Evolutionary conservation across 2,888 invertebrate species (phyloP), one percentile per base, ranked within the genome.

Genomic region (Chloroclystis v-ata): DNA sequence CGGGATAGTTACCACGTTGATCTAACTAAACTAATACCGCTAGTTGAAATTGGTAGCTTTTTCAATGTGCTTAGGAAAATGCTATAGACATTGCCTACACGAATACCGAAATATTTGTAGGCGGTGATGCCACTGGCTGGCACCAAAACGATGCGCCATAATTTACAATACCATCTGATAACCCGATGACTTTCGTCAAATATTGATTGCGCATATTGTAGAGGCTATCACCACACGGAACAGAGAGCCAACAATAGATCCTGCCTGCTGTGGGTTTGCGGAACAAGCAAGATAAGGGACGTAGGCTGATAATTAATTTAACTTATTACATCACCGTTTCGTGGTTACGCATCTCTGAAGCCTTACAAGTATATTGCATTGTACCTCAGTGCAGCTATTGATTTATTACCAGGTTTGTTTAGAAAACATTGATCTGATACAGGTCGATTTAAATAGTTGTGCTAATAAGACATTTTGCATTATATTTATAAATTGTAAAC

Each of bases 141-240:
- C 61, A 83, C 82, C 73, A 65, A 62, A 63, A 63, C 65, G 65
- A 65, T 65, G 64, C 65, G 66, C 66, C 67, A 69, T 72, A 69
- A 72, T 69, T 75, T 65, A 75, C 72, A 72, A 72, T 74, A 68
- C 72, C 76, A 77, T 78, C 78, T 64, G 75, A 77, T 78, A 76
- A 75, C 63, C 50, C 64, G 66, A 62, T 61, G 69, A 72, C 67
- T 73, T 75, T 72, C 66, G 63, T 69, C 67, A 61, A 65, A 67
- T 73, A 77, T 77, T 65, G 77, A 75, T 75, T 71, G 61, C 66
- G 38, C 43, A 38, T 56, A 60, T 67, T 60, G 57, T 61, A 61
- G 57, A 63, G 54, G 46, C 50, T 37, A 52, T 53, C 47, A 54
- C 54, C 47, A 56, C 59, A 60, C 57, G 57, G 50, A 60, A 60